Percentiles rank a stretch among this genome's conserved stretches.
Evolutionary conservation across 2,113 vertebrate genomes (phyloP).

Genomic region (Clupea harengus): DNA sequence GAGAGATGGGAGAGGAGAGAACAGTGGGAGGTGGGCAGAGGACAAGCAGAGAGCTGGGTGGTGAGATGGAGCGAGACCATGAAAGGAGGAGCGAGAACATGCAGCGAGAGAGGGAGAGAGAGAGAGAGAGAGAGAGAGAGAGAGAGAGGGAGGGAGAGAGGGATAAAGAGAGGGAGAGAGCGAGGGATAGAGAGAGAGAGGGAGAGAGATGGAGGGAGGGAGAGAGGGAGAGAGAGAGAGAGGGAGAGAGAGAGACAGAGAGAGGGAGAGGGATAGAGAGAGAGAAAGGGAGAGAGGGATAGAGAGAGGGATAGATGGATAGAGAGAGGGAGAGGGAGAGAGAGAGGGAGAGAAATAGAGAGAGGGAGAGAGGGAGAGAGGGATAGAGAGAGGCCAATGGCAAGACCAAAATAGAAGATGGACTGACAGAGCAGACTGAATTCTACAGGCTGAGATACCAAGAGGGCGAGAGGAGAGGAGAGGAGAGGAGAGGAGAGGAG

Average conservation of each 20-base stretch:
- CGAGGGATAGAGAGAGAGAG: neutral
- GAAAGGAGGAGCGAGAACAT: neutral
- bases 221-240: neutral
- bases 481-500: neutral
- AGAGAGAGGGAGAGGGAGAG: neutral
- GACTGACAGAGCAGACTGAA: neutral
- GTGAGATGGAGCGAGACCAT: slow-evolving; percentile 2
- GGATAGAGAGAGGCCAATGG: neutral
- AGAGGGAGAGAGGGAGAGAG: slow-evolving; percentile 30
- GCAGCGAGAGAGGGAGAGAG: neutral
- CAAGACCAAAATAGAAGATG: neutral
- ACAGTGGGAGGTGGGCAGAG: neutral
- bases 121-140: neutral
- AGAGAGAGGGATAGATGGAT: slow-evolving; percentile 2
- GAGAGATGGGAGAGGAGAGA: neutral
- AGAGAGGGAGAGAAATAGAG: too few species aligned
- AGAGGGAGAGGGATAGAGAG: neutral
- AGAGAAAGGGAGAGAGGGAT: neutral
- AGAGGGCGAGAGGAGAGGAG: neutral
- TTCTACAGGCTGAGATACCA: neutral
- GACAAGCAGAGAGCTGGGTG: neutral
- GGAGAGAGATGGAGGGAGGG: slow-evolving; percentile 39
- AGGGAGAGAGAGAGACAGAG: neutral
- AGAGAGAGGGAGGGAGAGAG: neutral
- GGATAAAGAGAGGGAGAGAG: neutral